A percentile compares a stretch with the other conserved stretches of the same genome.
These are phyloP conservation scores for Platycheirus rosarum DNA, from an alignment of 2,888 invertebrate genomes.

Conservation along the genomic window DNA sequence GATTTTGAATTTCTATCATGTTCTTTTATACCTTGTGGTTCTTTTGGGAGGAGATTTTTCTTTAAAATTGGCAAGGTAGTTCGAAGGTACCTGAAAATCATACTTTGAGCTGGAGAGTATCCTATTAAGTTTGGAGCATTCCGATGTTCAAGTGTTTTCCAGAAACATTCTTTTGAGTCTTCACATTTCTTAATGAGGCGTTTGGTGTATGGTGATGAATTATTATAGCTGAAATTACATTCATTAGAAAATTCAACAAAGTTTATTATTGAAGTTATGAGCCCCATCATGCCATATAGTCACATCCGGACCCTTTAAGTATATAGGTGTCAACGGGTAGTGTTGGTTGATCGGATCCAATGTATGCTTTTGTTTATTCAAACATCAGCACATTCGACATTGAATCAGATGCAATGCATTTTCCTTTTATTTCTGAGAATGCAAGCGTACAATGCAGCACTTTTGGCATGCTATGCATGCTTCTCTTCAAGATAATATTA, in stretches of 20 bases:
- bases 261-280: background rate
- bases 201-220: background rate
- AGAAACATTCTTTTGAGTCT: background rate
- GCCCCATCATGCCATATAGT: no score
- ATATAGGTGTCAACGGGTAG: no score
- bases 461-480: no score
- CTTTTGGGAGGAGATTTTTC: background rate
- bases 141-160: slow-evolving; percentile 5
- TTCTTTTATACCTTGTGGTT: background rate
- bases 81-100: slow-evolving; percentile 25
- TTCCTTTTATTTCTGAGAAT: no score
- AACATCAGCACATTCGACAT: no score
- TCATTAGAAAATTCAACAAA: slow-evolving; percentile 9
- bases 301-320: no score
- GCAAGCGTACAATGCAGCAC: no score
- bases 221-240: slow-evolving; percentile 1
- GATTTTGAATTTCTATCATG: background rate
- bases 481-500: no score
- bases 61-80: background rate
- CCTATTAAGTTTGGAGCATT: slow-evolving; percentile 11
- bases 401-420: no score
- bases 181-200: background rate
- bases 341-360: no score
- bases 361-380: no score
- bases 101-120: slow-evolving; percentile 26